These are phyloP conservation scores for Ibycter americanus DNA, from an alignment of 2,797 vertebrate species.

Conservation along the genomic window DNA sequence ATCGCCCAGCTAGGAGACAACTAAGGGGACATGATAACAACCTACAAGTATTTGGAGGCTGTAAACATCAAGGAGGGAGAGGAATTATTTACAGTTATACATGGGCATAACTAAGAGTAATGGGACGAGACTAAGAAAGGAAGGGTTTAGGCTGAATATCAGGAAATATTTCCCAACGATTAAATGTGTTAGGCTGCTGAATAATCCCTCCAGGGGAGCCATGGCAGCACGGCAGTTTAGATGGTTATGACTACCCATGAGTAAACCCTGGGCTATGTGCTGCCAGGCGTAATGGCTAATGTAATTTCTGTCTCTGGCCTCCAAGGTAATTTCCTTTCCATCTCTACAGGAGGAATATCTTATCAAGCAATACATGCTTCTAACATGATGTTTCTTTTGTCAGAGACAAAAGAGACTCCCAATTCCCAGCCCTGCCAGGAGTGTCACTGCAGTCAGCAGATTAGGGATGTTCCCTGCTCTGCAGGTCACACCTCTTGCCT, in stretches of 20 bases:
- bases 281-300: not conserved
- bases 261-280: constrained; percentile 24
- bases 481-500: not conserved
- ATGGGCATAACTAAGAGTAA: constrained; percentile 22
- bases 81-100: not conserved
- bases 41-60: not conserved
- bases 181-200: not conserved
- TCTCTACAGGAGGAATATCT: not conserved
- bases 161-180: constrained; percentile 9
- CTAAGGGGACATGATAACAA: not conserved
- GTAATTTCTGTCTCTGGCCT: constrained; percentile 3
- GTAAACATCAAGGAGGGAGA: constrained; percentile 16
- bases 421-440: not conserved
- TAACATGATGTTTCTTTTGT: not conserved
- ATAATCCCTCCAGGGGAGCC: constrained; percentile 22
- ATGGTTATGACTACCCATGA: not conserved
- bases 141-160: not conserved
- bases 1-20: not conserved
- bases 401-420: not conserved
- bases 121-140: constrained; percentile 27
- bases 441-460: not conserved
- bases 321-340: constrained; percentile 7
- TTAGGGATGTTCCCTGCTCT: not conserved
- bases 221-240: not conserved
- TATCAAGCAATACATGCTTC: not conserved